Evolutionary conservation across 2,888 invertebrate genomes (phyloP), one percentile per base, ranked within the genome.

Genomic region (Timema cristinae): DNA sequence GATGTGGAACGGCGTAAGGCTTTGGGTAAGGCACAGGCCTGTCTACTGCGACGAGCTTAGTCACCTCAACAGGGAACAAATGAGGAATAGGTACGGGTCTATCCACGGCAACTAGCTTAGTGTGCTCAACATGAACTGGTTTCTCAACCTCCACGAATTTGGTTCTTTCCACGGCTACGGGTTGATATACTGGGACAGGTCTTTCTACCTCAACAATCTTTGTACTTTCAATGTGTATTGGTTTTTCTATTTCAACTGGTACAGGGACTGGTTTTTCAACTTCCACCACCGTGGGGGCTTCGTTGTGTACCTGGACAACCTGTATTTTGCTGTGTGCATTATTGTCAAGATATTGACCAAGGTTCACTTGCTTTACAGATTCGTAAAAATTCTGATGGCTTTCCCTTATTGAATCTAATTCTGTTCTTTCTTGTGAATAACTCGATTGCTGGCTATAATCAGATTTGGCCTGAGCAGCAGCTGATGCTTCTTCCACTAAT

Each of bases 1-100:
- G 84, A 77, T 84, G 85, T 8, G 85, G 85, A 78, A 8, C 82
- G 79, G 82, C 80, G 76, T 80, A 81, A 0, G 83, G 85, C 63
- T 78, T 78, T 86, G 84, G 84, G 5, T 85, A 82, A 72, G 80
- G 79, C 71, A 84, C 84, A 0, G 83, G 82, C 0, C 81, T 80
- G 76, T 82, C 81, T 0, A 83, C 78, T 56, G 79, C 66, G 7
- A 75, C 73, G 6, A 75, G 69, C 63, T 74, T 76, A 8, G 76
- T 75, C 13, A 77, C 75, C 56, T 74, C 73, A 56, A 86, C 81
- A 63, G 85, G 82, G 76, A 86, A 86, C 4, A 67, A 50, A 7
- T 71, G 51, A 51, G 51, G 84, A 5, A 85, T 82, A 72, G 80
- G 79, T 71, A 84, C 84, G 0, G 83, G 82, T 0, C 81, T 80